Percentiles rank a stretch among this genome's conserved stretches.
Evolutionary conservation across 2,888 invertebrate genomes (phyloP).

Genomic region (Myathropa florea): DNA sequence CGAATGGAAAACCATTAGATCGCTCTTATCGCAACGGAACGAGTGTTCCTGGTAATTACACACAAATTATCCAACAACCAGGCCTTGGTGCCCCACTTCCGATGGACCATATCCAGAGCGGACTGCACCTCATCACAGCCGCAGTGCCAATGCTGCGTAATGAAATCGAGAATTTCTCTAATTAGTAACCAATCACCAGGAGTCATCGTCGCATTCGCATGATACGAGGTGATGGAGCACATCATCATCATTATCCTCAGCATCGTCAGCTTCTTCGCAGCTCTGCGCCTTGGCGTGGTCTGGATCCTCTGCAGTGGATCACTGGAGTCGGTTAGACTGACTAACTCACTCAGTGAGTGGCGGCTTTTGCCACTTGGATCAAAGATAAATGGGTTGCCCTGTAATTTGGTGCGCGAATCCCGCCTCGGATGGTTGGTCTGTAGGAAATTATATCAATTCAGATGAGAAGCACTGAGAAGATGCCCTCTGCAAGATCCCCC

Average conservation of each 20-base stretch:
- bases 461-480: constrained; percentile 13
- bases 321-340: constrained; percentile 30
- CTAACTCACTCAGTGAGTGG: constrained; percentile 63
- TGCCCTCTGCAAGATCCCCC: background rate
- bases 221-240: constrained; percentile 66
- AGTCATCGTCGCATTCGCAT: constrained; percentile 65
- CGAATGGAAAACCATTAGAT: constrained; percentile 63
- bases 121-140: background rate
- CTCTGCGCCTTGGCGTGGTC: background rate
- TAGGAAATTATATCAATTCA: constrained; percentile 67
- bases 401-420: constrained; percentile 69
- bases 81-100: constrained; percentile 15
- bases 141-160: background rate
- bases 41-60: constrained; percentile 60
- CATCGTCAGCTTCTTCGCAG: constrained; percentile 18
- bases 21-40: constrained; percentile 40
- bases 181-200: constrained; percentile 70
- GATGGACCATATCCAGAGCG: background rate
- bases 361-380: constrained; percentile 70
- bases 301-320: background rate
- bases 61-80: constrained; percentile 44
- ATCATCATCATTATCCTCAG: constrained; percentile 66
- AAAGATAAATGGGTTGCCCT: constrained; percentile 71
- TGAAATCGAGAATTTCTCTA: constrained; percentile 63
- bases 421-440: constrained; percentile 42